Evolutionary conservation across 2,888 invertebrate species (phyloP), one percentile per base, ranked within the genome.

Genomic region (Brachynemurus nebulosus): DNA sequence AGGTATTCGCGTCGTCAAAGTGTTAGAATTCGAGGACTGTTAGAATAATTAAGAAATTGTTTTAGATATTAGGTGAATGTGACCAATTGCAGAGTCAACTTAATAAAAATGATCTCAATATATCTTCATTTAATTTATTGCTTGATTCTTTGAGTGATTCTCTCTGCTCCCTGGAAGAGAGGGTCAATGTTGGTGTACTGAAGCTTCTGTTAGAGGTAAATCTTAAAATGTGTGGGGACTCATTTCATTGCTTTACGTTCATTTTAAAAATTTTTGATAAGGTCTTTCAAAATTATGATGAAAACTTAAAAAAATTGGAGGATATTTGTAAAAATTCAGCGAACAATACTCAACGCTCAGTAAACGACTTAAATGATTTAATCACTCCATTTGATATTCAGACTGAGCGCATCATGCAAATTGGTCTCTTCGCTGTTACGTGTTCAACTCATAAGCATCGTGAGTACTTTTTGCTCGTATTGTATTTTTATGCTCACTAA

Each of bases 351-450:
- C 54, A 19, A 46, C 51, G 8, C 52, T 55, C 21, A 47, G 50
- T 55, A 7, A 54, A 55, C 2, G 71, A 73, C 51, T 61, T 76
- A 38, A 72, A 71, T 46, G 54, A 57, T 19, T 63, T 68, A 46
- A 68, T 78, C 9, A 74, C 71, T 47, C 71, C 74, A 25, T 78
- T 80, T 62, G 82, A 82, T 66, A 63, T 75, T 49, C 70, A 75
- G 47, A 74, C 76, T 53, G 82, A 82, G 55, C 71, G 78, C 52
- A 63, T 78, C 40, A 64, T 77, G 62, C 80, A 80, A 55, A 77
- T 81, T 53, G 80, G 79, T 37, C 66, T 75, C 40, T 82, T 80
- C 62, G 78, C 81, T n/a, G 69, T 79, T 36, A 75, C 79, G 4
- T 72, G 71, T 51, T 71, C 72, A 40, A 65, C 63, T 37, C 63